These are phyloP conservation scores for Barypeithes pellucidus DNA, from an alignment of 2,888 invertebrate species.

Conservation along the genomic window DNA sequence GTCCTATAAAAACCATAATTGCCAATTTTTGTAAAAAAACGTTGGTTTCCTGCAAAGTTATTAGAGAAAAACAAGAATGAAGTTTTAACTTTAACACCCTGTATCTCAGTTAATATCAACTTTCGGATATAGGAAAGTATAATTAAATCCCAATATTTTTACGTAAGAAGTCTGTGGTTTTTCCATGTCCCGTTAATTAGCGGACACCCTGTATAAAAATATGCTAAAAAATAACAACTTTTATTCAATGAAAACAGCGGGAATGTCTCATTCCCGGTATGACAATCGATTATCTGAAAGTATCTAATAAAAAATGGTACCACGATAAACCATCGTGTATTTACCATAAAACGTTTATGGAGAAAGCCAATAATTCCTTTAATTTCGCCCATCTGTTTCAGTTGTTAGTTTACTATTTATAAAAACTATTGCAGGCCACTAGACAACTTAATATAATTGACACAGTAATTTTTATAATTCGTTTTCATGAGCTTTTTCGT, in stretches of 20 bases:
- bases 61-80: too few species aligned
- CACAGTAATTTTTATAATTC: slow-evolving; percentile 3
- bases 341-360: slow-evolving; percentile 31
- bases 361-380: slow-evolving; percentile 42
- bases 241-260: neutral
- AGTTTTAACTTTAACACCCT: too few species aligned
- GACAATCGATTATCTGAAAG: neutral
- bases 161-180: too few species aligned
- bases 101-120: too few species aligned
- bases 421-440: neutral
- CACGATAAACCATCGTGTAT: neutral
- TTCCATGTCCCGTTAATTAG: too few species aligned
- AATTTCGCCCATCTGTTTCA: slow-evolving; percentile 41
- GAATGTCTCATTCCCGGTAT: neutral
- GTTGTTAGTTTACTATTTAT: slow-evolving; percentile 1
- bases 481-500: neutral
- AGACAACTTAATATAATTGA: neutral
- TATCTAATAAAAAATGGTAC: neutral
- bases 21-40: too few species aligned
- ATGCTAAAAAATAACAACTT: too few species aligned
- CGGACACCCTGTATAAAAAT: too few species aligned
- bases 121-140: too few species aligned
- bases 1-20: too few species aligned
- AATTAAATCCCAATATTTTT: too few species aligned
- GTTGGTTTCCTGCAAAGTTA: too few species aligned